These are phyloP conservation scores for Acronicta aceris DNA, from an alignment of 2,888 invertebrate species.

Conservation along the genomic window DNA sequence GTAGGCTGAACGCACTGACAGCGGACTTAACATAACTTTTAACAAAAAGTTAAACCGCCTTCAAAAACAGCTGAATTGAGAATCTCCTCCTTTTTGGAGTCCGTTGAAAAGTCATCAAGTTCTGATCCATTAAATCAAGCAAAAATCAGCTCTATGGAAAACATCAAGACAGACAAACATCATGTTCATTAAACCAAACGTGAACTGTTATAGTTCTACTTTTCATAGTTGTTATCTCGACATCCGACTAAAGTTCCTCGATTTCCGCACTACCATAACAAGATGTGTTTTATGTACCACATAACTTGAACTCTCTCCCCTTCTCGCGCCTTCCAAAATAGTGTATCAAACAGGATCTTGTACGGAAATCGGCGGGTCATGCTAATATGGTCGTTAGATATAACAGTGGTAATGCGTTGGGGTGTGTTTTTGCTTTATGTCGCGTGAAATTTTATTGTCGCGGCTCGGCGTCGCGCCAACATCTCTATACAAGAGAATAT, in stretches of 20 bases:
- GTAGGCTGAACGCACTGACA: no score
- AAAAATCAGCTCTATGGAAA: not conserved
- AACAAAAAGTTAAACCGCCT: no score
- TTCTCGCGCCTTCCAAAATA: conserved; percentile 18
- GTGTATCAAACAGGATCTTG: conserved; percentile 36
- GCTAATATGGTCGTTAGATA: conserved; percentile 71
- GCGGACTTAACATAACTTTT: no score
- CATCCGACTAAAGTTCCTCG: conserved; percentile 80
- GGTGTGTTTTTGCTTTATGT: conserved; percentile 89
- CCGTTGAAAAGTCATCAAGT: not conserved
- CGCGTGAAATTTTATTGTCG: conserved; percentile 88
- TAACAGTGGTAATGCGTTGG: conserved; percentile 82
- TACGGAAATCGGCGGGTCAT: conserved; percentile 61
- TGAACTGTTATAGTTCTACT: conserved; percentile 76
- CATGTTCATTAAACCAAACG: conserved; percentile 55
- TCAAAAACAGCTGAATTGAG: no score
- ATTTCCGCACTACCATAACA: conserved; percentile 83
- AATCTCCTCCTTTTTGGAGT: no score
- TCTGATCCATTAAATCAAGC: not conserved
- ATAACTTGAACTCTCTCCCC: conserved; percentile 57
- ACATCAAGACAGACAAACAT: conserved; percentile 37
- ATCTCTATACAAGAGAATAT: conserved; percentile 38
- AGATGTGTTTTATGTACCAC: conserved; percentile 79
- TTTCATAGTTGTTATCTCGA: conserved; percentile 80
- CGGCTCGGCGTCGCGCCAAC: conserved; percentile 66